A percentile compares a stretch with the other conserved stretches of the same genome.
These are phyloP conservation scores for Chaetura pelagica DNA, from an alignment of 2,113 vertebrate genomes.

Conservation along the genomic window DNA sequence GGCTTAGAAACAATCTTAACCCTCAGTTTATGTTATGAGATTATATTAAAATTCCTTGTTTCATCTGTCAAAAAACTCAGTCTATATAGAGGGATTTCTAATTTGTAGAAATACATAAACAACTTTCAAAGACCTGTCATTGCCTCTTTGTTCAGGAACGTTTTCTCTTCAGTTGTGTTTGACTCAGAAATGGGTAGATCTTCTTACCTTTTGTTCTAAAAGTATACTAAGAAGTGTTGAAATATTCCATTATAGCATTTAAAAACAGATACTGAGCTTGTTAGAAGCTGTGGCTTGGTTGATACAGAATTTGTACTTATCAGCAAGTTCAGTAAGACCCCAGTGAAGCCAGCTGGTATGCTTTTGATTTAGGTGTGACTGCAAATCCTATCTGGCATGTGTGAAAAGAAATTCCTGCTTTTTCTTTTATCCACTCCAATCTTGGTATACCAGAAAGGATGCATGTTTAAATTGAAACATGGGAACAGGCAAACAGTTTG, in stretches of 20 bases:
- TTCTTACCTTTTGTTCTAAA: neutral
- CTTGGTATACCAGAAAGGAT: neutral
- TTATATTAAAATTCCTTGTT: neutral
- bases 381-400: neutral
- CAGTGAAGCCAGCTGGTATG: neutral
- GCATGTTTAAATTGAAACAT: neutral
- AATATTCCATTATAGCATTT: neutral
- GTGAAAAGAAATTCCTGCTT: neutral
- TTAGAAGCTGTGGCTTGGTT: neutral
- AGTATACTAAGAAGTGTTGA: neutral
- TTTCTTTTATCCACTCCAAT: neutral
- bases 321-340: neutral
- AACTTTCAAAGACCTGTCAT: neutral
- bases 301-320: neutral
- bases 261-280: neutral
- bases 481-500: neutral
- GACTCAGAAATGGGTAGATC: neutral
- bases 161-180: neutral
- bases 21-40: neutral
- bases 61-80: neutral
- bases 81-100: neutral
- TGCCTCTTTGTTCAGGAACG: neutral
- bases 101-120: neutral
- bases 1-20: neutral
- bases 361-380: neutral